A percentile compares a stretch with the other conserved stretches of the same genome.
Conservation (phyloP, 2,113 vertebrate genomes). For the Oceanodroma tethys region DNA sequence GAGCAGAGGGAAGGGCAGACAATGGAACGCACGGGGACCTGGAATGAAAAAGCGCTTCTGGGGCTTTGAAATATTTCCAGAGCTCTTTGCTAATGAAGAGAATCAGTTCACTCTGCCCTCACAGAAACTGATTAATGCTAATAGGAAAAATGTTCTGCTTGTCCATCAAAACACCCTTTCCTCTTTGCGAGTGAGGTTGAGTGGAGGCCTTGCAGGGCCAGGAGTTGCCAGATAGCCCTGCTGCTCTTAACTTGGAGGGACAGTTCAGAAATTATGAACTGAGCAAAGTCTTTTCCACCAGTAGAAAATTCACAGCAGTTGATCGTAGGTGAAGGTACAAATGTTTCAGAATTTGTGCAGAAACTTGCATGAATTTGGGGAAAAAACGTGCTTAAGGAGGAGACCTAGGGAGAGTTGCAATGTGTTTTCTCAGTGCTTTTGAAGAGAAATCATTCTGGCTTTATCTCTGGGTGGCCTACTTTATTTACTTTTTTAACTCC, state of each 20-base stretch:
- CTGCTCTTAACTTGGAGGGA: not conserved
- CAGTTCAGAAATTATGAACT: not conserved
- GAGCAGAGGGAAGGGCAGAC: not conserved
- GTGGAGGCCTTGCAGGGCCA: not conserved
- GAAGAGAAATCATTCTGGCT: not conserved
- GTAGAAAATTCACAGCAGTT: not conserved
- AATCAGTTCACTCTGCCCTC: not conserved
- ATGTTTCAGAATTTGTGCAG: not conserved
- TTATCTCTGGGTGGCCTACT: not conserved
- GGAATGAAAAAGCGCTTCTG: not conserved
- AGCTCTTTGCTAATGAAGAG: not conserved
- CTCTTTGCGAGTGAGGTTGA: not conserved
- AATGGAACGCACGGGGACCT: too few relatives aligned
- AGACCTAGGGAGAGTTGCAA: not conserved
- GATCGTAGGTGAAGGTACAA: not conserved
- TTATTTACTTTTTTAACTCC: not conserved
- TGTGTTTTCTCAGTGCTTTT: not conserved
- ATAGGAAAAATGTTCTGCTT: not conserved
- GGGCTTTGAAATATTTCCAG: not conserved
- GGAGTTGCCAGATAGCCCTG: not conserved
- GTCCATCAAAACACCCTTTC: rapidly evolving
- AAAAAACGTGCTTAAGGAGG: rapidly evolving
- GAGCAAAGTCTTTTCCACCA: not conserved
- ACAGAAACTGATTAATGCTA: not conserved
- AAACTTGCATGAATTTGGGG: not conserved